Evolutionary conservation across 92 coral and sea anemone species (phyloP).

Genomic region (Plumapathes pennacea): DNA sequence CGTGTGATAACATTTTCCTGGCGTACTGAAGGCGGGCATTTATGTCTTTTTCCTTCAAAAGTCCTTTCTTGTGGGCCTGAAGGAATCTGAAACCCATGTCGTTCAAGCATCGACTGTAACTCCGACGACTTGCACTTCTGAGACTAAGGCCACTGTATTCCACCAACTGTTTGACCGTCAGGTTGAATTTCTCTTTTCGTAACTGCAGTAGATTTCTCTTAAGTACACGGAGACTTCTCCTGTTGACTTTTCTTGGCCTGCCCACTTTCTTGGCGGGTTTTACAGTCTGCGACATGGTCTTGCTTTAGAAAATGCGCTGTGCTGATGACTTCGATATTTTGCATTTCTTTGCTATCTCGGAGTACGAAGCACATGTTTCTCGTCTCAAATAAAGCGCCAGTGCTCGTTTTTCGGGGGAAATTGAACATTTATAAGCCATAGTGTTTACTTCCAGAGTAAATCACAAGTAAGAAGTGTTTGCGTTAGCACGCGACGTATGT

Average conservation of each 20-base stretch:
- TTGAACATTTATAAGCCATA: too few relatives aligned
- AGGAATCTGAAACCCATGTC: slow-evolving; percentile 15
- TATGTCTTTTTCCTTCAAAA: slow-evolving; percentile 12
- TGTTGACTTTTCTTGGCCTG: slow-evolving; percentile 25
- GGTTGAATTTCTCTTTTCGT: slow-evolving; percentile 6
- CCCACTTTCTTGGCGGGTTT: too few relatives aligned
- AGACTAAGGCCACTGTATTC: slow-evolving; percentile 11
- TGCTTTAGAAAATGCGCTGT: too few relatives aligned
- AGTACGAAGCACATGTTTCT: too few relatives aligned
- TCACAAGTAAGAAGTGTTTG: too few relatives aligned
- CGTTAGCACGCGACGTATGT: too few relatives aligned
- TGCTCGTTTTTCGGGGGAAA: too few relatives aligned
- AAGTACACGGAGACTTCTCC: slow-evolving; percentile 11
- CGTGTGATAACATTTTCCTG: neutral
- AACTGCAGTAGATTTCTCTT: slow-evolving; percentile 13
- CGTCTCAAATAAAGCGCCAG: too few relatives aligned
- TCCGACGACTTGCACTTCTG: slow-evolving; percentile 7
- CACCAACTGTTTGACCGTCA: slow-evolving; percentile 17
- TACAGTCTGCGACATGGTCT: too few relatives aligned
- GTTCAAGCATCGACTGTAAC: slow-evolving; percentile 12
- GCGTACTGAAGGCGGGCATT: slow-evolving; percentile 10
- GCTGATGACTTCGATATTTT: too few relatives aligned
- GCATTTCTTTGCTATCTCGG: too few relatives aligned
- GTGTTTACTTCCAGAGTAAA: too few relatives aligned
- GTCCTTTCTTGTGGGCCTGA: slow-evolving; percentile 28